Base-by-base conservation (phyloP, 2,888 invertebrate species). In the Oxytorus armatus region DNA sequence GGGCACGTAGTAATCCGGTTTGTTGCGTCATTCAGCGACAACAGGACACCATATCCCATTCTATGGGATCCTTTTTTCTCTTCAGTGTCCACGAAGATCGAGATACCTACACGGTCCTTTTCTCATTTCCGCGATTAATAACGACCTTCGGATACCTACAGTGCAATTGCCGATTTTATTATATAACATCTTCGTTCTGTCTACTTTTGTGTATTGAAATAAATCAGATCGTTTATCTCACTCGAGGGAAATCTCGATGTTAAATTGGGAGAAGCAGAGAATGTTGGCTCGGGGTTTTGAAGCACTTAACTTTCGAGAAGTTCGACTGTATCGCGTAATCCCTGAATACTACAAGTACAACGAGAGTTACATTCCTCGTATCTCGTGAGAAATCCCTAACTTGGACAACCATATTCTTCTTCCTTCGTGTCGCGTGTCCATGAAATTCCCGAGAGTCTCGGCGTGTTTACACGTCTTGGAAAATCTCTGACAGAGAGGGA, bases 381-480 rank as follows among this genome's bases (percentile, higher is more conserved):
- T 36, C 53, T 79, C 57, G 55, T 49, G 57, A 42, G 36, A 65
- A 75, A 75, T 69, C 33, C 61, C 68, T 23, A 55, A 61, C 47
- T 16, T 53, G 18, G 11, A 11, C 33, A 8, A 36, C 36, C 49
- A 23, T 42, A 29, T 25, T 79, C 21, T 23, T 79, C 21, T 23
- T 23, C 7, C 61, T 25, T 42, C 0, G 7, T 29, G n/a, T 61
- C 55, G 33, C 65, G 33, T 57, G 49, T 49, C 69, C 49, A 11
- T 65, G 69, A 70, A 75, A 79, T 79, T 36, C 68, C 75, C 69
- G 33, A 33, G 75, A 65, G 57, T 65, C 69, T 70, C 42, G 11
- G 39, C 69, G 29, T 42, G 68, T 57, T 49, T 14, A 57, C 33
- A 29, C 36, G 51, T 42, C 39, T 44, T 25, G 44, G 8, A 14